A percentile compares a stretch with the other conserved stretches of the same genome.
phyloP scores from a whole-genome alignment of 2,797 vertebrate species.

The Schizothorax lantsangensis region DNA sequence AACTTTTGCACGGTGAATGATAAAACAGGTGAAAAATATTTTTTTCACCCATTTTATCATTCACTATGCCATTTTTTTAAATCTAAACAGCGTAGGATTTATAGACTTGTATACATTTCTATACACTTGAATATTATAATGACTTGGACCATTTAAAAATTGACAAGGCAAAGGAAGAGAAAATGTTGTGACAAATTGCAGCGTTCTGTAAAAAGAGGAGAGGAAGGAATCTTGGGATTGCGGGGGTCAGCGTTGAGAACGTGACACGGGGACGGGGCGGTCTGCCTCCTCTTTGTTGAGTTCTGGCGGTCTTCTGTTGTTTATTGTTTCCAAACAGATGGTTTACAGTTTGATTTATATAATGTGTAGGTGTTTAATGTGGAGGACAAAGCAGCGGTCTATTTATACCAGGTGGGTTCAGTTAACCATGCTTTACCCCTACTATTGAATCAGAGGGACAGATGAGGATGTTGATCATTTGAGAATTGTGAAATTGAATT shows the following conservation, averaged over 20 bases:
- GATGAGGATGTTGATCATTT: conserved; percentile 1
- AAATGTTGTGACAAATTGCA: background rate
- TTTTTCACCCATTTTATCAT: too few species aligned
- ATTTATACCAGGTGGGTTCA: conserved; percentile 33
- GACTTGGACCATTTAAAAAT: background rate
- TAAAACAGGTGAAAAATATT: background rate
- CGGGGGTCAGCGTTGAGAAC: background rate
- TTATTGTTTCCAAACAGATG: conserved; percentile 33
- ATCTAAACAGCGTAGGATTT: too few species aligned
- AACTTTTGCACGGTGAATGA: background rate
- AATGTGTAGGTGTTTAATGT: conserved; percentile 34
- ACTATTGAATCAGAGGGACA: conserved; percentile 12
- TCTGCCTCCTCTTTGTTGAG: conserved; percentile 23
- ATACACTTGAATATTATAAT: background rate
- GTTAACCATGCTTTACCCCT: background rate
- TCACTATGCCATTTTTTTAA: too few species aligned
- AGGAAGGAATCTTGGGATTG: conserved; percentile 21
- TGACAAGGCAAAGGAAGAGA: background rate
- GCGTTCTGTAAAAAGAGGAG: background rate
- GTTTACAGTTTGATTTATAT: conserved; percentile 27
- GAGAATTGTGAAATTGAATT: background rate
- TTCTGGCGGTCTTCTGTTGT: conserved; percentile 22
- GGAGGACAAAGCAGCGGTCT: conserved; percentile 24
- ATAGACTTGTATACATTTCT: background rate
- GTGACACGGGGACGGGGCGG: background rate